Percentiles rank a stretch among this genome's conserved stretches.
phyloP scores from a whole-genome alignment of 2,113 vertebrate species.

The Burhinus oedicnemus region DNA sequence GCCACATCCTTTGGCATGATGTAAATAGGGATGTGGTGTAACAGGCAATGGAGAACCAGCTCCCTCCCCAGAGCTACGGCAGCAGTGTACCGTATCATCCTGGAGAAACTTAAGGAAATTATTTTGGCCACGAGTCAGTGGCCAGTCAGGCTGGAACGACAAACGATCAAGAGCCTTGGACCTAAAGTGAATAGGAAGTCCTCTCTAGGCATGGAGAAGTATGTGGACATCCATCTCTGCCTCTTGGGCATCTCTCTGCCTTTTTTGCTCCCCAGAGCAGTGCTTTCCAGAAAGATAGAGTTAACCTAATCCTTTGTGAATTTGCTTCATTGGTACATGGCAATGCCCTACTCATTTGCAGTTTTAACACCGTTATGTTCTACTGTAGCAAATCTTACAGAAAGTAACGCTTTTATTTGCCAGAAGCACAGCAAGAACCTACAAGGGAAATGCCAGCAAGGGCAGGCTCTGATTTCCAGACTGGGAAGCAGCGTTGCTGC shows the following conservation, averaged over 20 bases:
- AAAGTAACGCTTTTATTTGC: not conserved
- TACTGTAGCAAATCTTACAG: not conserved
- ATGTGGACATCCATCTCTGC: not conserved
- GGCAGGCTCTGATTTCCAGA: not conserved
- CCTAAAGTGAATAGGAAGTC: not conserved
- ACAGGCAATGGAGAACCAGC: not conserved
- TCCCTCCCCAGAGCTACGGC: not conserved
- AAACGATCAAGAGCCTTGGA: not conserved
- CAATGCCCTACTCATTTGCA: not conserved
- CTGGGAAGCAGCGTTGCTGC: not conserved
- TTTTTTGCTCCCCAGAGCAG: not conserved
- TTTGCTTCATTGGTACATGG: not conserved
- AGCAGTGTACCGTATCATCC: fast-evolving
- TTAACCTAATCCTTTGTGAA: not conserved
- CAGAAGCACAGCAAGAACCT: not conserved
- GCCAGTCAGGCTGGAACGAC: not conserved
- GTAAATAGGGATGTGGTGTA: not conserved
- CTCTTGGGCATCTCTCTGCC: not conserved
- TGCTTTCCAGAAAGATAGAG: not conserved
- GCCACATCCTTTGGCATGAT: constrained; percentile 15
- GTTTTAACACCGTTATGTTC: not conserved
- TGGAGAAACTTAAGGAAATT: not conserved
- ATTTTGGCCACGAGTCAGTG: fast-evolving
- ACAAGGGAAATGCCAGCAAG: not conserved
- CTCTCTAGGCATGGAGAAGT: not conserved